Conservation (phyloP, 2,113 vertebrate genomes). For the Semnopithecus entellus region DNA sequence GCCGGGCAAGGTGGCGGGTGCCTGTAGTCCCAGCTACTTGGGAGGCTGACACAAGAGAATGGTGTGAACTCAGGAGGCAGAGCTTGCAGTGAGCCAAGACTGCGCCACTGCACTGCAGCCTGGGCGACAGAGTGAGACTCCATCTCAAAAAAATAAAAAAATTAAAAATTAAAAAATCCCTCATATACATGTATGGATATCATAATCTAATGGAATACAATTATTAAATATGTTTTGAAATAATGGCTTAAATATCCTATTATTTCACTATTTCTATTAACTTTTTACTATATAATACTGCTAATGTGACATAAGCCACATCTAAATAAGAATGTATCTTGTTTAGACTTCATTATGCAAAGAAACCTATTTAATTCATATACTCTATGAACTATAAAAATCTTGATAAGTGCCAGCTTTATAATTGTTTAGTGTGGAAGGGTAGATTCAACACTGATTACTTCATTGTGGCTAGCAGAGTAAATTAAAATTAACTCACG, state of each 20-base stretch:
- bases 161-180: background rate
- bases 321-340: background rate
- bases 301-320: background rate
- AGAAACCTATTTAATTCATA: background rate
- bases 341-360: background rate
- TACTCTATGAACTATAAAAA: background rate
- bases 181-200: background rate
- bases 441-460: background rate
- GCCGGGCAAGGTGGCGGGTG: too few relatives aligned
- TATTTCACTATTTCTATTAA: background rate
- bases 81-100: too few relatives aligned
- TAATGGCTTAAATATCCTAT: background rate
- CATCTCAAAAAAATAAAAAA: too few relatives aligned
- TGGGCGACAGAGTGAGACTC: too few relatives aligned
- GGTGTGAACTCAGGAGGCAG: too few relatives aligned
- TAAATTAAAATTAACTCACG: background rate
- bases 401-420: background rate
- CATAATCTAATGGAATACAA: background rate
- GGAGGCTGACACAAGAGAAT: too few relatives aligned
- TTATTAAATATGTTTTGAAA: background rate
- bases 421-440: background rate
- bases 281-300: background rate
- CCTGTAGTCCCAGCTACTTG: too few relatives aligned
- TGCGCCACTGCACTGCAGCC: too few relatives aligned
- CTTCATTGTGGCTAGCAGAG: background rate